Conservation (phyloP, 2,113 vertebrate genomes). For the Cheirogaleus medius region DNA sequence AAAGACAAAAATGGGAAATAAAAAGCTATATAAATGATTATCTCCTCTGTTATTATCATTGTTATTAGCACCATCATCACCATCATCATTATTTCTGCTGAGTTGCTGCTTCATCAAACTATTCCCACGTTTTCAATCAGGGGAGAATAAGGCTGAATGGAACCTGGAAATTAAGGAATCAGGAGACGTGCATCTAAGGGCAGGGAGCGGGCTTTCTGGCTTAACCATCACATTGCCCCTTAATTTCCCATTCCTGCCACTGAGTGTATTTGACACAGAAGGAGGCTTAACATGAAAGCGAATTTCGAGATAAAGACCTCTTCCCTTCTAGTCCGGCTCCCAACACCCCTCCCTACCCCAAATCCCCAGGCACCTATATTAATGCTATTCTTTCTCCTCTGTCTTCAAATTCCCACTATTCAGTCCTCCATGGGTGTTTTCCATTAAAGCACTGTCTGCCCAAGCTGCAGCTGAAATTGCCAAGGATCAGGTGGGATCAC, state of each 20-base stretch:
- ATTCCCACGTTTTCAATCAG: not conserved
- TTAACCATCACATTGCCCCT: not conserved
- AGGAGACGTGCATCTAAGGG: not conserved
- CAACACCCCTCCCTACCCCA: no score
- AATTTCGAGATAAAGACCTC: not conserved
- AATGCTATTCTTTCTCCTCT: not conserved
- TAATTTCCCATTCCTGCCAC: not conserved
- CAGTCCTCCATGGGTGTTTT: not conserved
- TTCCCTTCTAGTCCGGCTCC: not conserved
- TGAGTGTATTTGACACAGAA: not conserved
- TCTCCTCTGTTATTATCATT: slow-evolving; percentile 39
- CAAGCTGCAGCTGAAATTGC: not conserved
- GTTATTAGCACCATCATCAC: slow-evolving; percentile 33
- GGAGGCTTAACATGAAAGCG: not conserved
- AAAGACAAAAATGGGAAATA: slow-evolving; percentile 56
- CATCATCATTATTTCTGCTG: slow-evolving; percentile 56
- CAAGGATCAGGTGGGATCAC: not conserved
- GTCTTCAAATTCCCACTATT: not conserved
- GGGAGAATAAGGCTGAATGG: slow-evolving; percentile 15
- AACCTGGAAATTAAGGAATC: slow-evolving; percentile 19
- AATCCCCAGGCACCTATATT: not conserved
- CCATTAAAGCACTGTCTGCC: not conserved
- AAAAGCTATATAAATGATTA: slow-evolving; percentile 50
- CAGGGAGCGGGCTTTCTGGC: not conserved
- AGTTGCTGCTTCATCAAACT: slow-evolving; percentile 51